Evolutionary conservation across 2,113 vertebrate species (phyloP), one percentile per base, ranked within the genome.

Genomic region (Zosterops japonicus): DNA sequence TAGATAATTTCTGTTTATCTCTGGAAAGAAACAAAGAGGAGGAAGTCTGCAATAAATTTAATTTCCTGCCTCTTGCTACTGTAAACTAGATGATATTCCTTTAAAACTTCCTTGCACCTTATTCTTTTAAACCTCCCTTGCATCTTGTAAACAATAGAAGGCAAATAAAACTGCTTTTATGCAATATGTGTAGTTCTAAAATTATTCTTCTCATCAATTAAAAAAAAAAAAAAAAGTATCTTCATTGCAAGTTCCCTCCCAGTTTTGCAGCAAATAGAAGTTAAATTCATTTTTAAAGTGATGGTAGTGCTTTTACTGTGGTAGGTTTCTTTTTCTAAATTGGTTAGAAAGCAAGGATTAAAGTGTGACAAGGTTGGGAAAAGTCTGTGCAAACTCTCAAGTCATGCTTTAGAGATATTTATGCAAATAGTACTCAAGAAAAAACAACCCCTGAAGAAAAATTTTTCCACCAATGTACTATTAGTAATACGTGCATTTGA

Each of bases 91-190:
- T 91, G 24, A 42, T 95, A 81, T 80, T 93, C 77, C 88, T 98
- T 96, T 83, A 93, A 96, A 91, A 64, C 82, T 95, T 85, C 82
- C 53, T 95, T 95, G 25, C 31, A 86, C 89, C 89, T 94, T 94
- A 85, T 89, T 94, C 69, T 92, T 98, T 97, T 88, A 95, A 96
- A 90, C 47, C 91, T 95, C 83, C 84, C 64, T 93, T 95, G 50
- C 47, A 91, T 92, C 95, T 95, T 93, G n/a, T 55, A 93, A 87
- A 65, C 69, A 95, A 93, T 90, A 87, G 67, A 96, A 93, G 67
- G 60, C 55, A 5, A 97, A 91, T 96, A 95, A 94, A 94, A 69
- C 41, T 85, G 61, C 39, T 93, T 96, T 94, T 78, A 90, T 78
- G 56, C 85, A 97, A 74, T 90, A 72, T 65, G 11, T 87, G 35